These are phyloP conservation scores for Agonopterix arenella DNA, from an alignment of 2,888 invertebrate genomes.

Conservation along the genomic window DNA sequence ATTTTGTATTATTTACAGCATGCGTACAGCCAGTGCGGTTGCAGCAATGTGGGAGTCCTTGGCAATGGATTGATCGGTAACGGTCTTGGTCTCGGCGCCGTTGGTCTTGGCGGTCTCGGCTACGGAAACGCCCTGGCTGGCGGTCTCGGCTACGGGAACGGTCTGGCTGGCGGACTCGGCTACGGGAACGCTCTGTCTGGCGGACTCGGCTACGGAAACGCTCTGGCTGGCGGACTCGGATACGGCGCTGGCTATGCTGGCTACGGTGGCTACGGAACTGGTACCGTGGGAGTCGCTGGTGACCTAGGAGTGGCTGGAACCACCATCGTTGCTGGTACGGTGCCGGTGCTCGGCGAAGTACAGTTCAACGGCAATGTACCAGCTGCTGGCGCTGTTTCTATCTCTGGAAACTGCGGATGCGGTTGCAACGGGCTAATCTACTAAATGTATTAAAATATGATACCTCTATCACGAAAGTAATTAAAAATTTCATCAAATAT, in stretches of 20 bases:
- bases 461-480: too few relatives aligned
- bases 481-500: too few relatives aligned
- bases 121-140: not conserved
- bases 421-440: constrained; percentile 1
- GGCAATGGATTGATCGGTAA: not conserved
- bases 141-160: not conserved
- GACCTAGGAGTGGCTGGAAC: constrained; percentile 23
- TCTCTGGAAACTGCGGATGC: constrained; percentile 24
- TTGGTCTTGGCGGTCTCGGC: not conserved
- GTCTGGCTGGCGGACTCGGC: not conserved
- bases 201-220: not conserved
- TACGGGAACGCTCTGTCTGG: not conserved
- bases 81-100: not conserved
- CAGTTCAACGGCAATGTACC: constrained; percentile 25
- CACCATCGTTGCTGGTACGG: constrained; percentile 26
- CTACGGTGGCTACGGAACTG: constrained; percentile 18
- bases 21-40: constrained; percentile 3
- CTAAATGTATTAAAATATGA: not conserved
- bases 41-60: not conserved
- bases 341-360: constrained; percentile 30
- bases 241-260: not conserved
- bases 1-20: constrained; percentile 4
- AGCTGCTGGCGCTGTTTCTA: constrained; percentile 26
- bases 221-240: constrained; percentile 9
- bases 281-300: constrained; percentile 16